Base-by-base conservation (phyloP, 2,113 vertebrate genomes). In the Rhagologus leucostigma region DNA sequence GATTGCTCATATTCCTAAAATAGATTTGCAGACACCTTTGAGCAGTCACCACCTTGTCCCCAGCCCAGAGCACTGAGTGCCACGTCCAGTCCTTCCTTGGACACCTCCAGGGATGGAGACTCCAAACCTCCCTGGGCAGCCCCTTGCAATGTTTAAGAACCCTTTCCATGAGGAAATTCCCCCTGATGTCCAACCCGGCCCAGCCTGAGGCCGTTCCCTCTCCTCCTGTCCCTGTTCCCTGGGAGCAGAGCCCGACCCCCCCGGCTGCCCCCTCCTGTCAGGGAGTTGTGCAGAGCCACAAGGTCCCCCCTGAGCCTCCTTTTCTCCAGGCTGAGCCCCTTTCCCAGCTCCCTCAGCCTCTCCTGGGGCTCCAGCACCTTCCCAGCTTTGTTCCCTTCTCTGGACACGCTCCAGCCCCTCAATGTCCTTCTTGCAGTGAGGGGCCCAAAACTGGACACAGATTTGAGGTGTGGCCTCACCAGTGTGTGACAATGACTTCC, bases 121-220 rank as follows among this genome's bases (percentile, higher is more conserved):
- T 27, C 18, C 32, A 65, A 11, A 42, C 11, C 35, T 57, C 21
- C 30, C 30, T 42, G 15, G 35, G 76, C 24, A 88, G 14, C 6
- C 5, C 47, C 15, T 62, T 1, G 21, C 69, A 74, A 23, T 2
- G 42, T 6, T 7, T 80, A 15, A 23, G 0, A 3, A 13, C 5
- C 6, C 2, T 41, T 65, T 64, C 42, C 16, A 10, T 27, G 8
- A 3, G 0, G 42, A 49, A 64, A 42, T 64, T 42, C 13, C 52
- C 49, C 0, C 32, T 64, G 30, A 0, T 71, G 21, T 27, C 59
- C 42, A 42, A 0, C 4, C 46, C 33, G 33, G 16, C 18, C 1
- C 57, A 63, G 39, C 22, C 6, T 47, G 59, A 64, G n/a, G 49
- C n/a, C 0, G 0, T 74, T 64, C 6, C 14, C 49, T 33, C 17